Evolutionary conservation across 92 coral and sea anemone species (phyloP).

Genomic region (Virgularia gustaviana): DNA sequence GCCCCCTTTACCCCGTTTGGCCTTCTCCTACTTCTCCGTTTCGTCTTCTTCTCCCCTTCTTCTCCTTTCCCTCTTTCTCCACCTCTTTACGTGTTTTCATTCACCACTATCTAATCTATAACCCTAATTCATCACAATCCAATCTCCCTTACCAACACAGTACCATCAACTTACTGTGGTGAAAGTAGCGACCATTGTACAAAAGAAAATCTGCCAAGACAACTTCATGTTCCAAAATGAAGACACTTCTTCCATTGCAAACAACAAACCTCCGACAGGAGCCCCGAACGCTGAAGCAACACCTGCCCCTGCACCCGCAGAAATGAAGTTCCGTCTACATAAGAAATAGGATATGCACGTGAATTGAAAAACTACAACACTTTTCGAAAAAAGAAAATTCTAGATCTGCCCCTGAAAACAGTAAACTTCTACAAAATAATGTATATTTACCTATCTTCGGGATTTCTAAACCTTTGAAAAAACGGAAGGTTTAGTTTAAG

Average conservation of each 20-base stretch:
- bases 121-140: too few species aligned
- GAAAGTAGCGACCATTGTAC: constrained; percentile 95
- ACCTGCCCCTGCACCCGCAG: constrained; percentile 99
- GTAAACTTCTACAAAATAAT: neutral
- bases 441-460: constrained; percentile 86
- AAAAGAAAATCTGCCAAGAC: constrained; percentile 99
- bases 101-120: too few species aligned
- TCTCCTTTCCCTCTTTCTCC: too few species aligned
- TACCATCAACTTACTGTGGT: constrained; percentile 78
- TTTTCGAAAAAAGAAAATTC: too few species aligned
- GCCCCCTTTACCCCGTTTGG: too few species aligned
- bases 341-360: neutral
- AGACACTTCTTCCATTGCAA: constrained; percentile 99
- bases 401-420: neutral
- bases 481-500: constrained; percentile 84
- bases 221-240: constrained; percentile 99
- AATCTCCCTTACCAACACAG: too few species aligned
- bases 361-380: too few species aligned
- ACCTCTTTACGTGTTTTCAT: too few species aligned
- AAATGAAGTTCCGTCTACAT: constrained; percentile 87
- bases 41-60: too few species aligned
- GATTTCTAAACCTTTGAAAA: constrained; percentile 95
- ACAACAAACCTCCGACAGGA: constrained; percentile 93
- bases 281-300: constrained; percentile 99
- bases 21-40: too few species aligned